Percentiles rank a stretch among this genome's conserved stretches.
phyloP scores from a whole-genome alignment of 2,888 invertebrate species.

The Microchrysa polita region DNA sequence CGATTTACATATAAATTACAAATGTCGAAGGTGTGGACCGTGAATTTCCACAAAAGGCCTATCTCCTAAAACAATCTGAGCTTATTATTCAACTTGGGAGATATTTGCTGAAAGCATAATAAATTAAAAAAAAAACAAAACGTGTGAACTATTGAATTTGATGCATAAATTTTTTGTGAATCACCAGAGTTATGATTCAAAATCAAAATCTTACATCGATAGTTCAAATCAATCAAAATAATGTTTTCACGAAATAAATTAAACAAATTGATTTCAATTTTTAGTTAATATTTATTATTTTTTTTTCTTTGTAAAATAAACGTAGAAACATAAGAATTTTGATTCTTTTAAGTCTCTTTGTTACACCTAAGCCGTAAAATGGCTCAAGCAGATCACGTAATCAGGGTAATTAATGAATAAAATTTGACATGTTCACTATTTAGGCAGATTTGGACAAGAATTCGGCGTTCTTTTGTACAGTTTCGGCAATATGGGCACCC shows the following conservation, averaged over 20 bases:
- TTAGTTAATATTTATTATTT: conserved; percentile 27
- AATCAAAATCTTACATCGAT: no score
- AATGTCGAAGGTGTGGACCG: no score
- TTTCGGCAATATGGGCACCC: conserved; percentile 63
- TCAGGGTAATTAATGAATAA: background rate
- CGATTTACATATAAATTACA: no score
- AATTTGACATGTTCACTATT: conserved; percentile 14
- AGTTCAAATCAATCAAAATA: no score
- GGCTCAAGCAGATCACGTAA: conserved; percentile 38
- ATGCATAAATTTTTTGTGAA: no score
- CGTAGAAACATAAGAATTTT: conserved; percentile 30
- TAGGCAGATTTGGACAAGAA: conserved; percentile 64
- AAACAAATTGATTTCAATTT: background rate
- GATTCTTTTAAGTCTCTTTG: conserved; percentile 27
- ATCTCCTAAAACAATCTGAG: no score
- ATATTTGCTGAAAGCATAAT: no score
- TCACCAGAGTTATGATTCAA: no score
- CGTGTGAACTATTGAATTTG: no score
- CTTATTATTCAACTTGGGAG: no score
- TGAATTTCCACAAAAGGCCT: no score
- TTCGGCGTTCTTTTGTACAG: conserved; percentile 72
- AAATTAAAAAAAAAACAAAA: no score
- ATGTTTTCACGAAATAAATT: background rate
- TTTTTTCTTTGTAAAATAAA: conserved; percentile 3
- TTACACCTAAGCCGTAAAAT: conserved; percentile 39